These are phyloP conservation scores for Clinocottus analis DNA, from an alignment of 2,113 vertebrate genomes.

Conservation along the genomic window DNA sequence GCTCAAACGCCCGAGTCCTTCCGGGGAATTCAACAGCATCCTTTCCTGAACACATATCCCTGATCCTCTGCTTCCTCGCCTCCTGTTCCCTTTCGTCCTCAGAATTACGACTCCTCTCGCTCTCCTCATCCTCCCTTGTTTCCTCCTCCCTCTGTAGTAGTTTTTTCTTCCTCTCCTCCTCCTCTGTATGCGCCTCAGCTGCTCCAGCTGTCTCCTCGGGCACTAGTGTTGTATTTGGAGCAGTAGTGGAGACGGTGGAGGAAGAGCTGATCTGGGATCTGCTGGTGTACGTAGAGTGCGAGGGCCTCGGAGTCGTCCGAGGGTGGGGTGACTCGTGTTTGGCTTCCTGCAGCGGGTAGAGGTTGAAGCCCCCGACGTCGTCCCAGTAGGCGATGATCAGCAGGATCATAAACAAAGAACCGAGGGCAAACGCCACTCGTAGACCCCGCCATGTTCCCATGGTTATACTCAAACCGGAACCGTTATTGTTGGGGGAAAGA, in stretches of 20 bases:
- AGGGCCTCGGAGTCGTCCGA: background rate
- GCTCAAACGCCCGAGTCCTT: conserved; percentile 85
- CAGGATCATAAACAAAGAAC: conserved; percentile 75
- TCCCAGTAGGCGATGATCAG: conserved; percentile 80
- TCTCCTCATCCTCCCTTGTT: conserved; percentile 11
- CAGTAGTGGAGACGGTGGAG: background rate
- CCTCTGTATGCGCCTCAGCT: conserved; percentile 1
- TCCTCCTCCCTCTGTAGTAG: conserved; percentile 21
- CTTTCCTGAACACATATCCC: conserved; percentile 86
- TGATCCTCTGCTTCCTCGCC: conserved; percentile 84
- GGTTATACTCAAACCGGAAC: background rate
- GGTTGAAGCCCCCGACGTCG: conserved; percentile 67
- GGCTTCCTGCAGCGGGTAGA: conserved; percentile 61
- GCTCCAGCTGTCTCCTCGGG: background rate
- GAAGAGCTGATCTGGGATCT: background rate
- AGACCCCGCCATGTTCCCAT: conserved; percentile 70
- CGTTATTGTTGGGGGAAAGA: conserved; percentile 33
- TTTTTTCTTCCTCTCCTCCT: conserved; percentile 7
- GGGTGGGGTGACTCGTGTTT: conserved; percentile 26
- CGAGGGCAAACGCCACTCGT: conserved; percentile 69
- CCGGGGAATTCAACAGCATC: conserved; percentile 80
- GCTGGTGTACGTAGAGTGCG: background rate
- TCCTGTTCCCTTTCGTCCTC: conserved; percentile 75
- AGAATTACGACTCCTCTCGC: background rate
- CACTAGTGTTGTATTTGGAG: background rate